These are phyloP conservation scores for Astropecten irregularis DNA, from an alignment of 53 echinoderm and acorn worm genomes.

Conservation along the genomic window DNA sequence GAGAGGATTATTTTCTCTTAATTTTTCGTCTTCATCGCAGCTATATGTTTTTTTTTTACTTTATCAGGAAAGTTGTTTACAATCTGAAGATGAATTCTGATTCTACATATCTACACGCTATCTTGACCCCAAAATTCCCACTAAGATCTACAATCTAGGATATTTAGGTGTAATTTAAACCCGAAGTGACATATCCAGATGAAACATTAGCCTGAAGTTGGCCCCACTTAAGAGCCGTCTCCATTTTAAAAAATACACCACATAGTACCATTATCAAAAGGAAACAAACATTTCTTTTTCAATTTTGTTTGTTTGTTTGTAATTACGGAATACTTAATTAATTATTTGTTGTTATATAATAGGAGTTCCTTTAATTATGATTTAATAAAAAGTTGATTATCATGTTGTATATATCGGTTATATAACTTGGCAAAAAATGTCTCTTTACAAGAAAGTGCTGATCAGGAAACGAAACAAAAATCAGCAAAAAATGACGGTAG, in stretches of 20 bases:
- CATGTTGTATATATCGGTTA: neutral
- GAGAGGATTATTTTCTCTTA: no score
- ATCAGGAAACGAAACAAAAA: neutral
- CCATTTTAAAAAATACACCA: neutral
- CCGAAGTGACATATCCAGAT: no score
- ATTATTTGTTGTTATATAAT: neutral
- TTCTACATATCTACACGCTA: neutral
- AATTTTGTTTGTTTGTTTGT: no score
- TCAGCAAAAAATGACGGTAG: neutral
- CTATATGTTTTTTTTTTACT: neutral
- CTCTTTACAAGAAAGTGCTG: neutral
- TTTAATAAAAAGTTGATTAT: slow-evolving; percentile 3
- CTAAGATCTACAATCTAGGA: no score
- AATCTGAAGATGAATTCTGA: slow-evolving; percentile 18
- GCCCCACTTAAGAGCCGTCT: no score
- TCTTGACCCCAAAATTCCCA: neutral
- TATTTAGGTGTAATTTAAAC: no score
- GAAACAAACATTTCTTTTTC: no score
- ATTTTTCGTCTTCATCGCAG: neutral
- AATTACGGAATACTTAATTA: no score
- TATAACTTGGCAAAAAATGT: neutral
- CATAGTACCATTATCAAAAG: neutral
- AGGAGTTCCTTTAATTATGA: neutral
- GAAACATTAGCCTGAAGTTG: no score
- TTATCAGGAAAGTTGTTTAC: slow-evolving; percentile 8